phyloP scores from a whole-genome alignment of 2,888 invertebrate species.

The Agrotis puta region DNA sequence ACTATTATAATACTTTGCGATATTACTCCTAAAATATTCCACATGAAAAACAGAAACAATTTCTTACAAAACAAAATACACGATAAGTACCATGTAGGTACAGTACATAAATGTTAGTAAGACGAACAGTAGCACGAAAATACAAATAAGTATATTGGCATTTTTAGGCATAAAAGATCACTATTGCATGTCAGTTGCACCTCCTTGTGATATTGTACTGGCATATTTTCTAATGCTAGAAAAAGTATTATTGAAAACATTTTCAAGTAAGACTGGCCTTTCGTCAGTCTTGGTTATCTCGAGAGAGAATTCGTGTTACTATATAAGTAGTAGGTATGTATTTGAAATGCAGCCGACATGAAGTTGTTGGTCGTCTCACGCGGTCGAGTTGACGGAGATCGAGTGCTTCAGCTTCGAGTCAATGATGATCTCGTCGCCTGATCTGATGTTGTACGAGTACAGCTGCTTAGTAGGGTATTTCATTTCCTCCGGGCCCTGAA shows the following conservation, averaged over 20 bases:
- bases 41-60: slow-evolving; percentile 58
- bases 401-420: slow-evolving; percentile 94
- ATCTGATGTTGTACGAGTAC: slow-evolving; percentile 97
- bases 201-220: slow-evolving; percentile 50
- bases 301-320: slow-evolving; percentile 19
- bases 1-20: slow-evolving; percentile 63
- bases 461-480: slow-evolving; percentile 96
- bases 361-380: slow-evolving; percentile 62
- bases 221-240: slow-evolving; percentile 27
- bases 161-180: slow-evolving; percentile 56
- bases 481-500: slow-evolving; percentile 96
- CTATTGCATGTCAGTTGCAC: slow-evolving; percentile 61
- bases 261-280: slow-evolving; percentile 42
- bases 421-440: slow-evolving; percentile 97
- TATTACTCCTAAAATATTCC: slow-evolving; percentile 59
- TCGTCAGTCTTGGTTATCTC: slow-evolving; percentile 43
- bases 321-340: slow-evolving; percentile 21
- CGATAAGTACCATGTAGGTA: slow-evolving; percentile 42
- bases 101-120: slow-evolving; percentile 61
- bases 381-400: slow-evolving; percentile 80
- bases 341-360: slow-evolving; percentile 67
- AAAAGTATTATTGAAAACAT: slow-evolving; percentile 24
- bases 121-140: slow-evolving; percentile 55
- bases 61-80: slow-evolving; percentile 63
- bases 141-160: slow-evolving; percentile 56